Conservation (phyloP, 2,113 vertebrate species). For the Bubo bubo region DNA sequence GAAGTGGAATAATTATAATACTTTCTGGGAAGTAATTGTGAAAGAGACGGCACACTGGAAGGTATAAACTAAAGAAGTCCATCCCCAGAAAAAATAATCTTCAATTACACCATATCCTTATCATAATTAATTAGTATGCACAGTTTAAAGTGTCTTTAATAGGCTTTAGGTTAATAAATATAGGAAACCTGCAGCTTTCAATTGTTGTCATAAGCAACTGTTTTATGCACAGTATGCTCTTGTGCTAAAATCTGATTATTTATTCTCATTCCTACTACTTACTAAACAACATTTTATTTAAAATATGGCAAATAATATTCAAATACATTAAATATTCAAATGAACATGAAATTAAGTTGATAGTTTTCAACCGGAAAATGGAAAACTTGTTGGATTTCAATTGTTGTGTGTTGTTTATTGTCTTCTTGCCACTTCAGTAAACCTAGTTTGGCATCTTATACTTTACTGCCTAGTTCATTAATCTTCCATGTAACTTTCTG, state of each 20-base stretch:
- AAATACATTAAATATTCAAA: not conserved
- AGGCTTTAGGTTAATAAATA: not conserved
- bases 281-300: not conserved
- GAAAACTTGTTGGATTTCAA: not conserved
- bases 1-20: conserved; percentile 23
- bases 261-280: not conserved
- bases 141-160: not conserved
- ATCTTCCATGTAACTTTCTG: conserved; percentile 41
- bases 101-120: conserved; percentile 38
- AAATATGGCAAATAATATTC: not conserved
- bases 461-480: conserved; percentile 16
- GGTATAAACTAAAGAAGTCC: not conserved
- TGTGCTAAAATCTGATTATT: conserved; percentile 14
- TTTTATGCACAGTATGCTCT: not conserved
- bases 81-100: conserved; percentile 29
- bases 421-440: not conserved
- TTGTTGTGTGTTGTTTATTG: not conserved
- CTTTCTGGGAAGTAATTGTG: conserved; percentile 17
- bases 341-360: not conserved
- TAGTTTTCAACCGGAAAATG: not conserved
- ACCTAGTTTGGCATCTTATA: not conserved
- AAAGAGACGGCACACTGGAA: conserved; percentile 29
- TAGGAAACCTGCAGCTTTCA: not conserved
- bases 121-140: conserved; percentile 1
- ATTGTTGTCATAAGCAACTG: not conserved